phyloP scores from a whole-genome alignment of 1,140 invertebrate genomes.

The Campoletis sonorensis region DNA sequence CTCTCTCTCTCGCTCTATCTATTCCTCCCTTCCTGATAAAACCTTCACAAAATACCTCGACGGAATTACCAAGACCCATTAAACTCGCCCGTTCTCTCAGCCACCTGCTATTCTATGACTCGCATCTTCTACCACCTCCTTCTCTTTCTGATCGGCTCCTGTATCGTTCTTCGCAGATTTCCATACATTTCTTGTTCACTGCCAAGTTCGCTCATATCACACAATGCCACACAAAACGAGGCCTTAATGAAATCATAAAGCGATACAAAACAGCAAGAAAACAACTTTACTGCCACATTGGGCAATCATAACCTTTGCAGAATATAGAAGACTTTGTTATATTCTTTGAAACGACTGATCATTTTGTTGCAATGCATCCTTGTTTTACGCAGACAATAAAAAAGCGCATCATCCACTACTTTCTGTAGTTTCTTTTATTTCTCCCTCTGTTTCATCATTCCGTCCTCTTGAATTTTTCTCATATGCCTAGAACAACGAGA shows the following conservation, averaged over 20 bases:
- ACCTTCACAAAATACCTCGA: slow-evolving; percentile 19
- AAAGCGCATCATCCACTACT: background rate
- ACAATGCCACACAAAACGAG: slow-evolving; percentile 52
- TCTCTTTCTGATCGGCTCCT: background rate
- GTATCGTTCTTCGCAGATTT: slow-evolving; percentile 12
- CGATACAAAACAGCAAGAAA: background rate
- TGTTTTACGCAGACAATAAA: background rate
- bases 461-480: background rate
- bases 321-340: slow-evolving; percentile 13
- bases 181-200: slow-evolving; percentile 57
- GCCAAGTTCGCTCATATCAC: background rate
- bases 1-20: background rate
- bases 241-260: slow-evolving; percentile 62
- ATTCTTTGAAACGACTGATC: background rate
- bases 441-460: background rate
- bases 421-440: background rate
- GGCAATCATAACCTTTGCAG: background rate
- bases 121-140: background rate
- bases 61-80: slow-evolving; percentile 21
- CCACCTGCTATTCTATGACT: slow-evolving; percentile 37
- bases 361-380: background rate
- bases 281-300: background rate
- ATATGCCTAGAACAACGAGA: background rate
- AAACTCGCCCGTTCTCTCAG: background rate
- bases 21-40: background rate